Evolutionary conservation across 2,113 vertebrate species (phyloP).

Genomic region (Thomomys bottae): DNA sequence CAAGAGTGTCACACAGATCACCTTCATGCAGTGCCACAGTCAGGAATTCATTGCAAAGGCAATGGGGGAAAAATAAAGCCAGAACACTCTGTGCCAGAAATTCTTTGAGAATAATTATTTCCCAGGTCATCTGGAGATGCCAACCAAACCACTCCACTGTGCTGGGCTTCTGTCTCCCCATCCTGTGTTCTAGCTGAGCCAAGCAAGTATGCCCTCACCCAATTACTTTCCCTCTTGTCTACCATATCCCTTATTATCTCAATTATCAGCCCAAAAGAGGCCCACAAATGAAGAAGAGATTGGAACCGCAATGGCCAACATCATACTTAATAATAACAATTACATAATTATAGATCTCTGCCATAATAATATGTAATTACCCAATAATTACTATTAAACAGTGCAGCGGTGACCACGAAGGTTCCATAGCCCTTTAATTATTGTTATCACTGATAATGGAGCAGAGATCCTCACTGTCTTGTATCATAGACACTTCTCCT

Average conservation of each 20-base stretch:
- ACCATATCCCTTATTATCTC: slow-evolving; percentile 53
- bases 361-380: slow-evolving; percentile 79
- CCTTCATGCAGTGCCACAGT: not conserved
- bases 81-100: slow-evolving; percentile 39
- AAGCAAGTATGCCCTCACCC: slow-evolving; percentile 41
- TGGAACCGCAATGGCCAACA: slow-evolving; percentile 67
- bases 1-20: not conserved
- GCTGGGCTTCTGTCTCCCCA: not conserved
- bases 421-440: slow-evolving; percentile 77
- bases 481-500: not conserved
- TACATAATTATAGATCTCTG: slow-evolving; percentile 75
- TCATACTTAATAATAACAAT: slow-evolving; percentile 77
- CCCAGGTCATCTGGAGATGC: not conserved
- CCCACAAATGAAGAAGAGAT: slow-evolving; percentile 60
- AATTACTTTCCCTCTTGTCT: slow-evolving; percentile 60
- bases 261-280: slow-evolving; percentile 51
- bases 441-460: slow-evolving; percentile 68
- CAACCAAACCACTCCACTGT: not conserved
- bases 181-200: slow-evolving; percentile 20
- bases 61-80: not conserved
- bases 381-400: slow-evolving; percentile 79
- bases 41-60: slow-evolving; percentile 15
- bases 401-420: slow-evolving; percentile 63
- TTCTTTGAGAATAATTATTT: slow-evolving; percentile 43
- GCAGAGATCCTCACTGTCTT: slow-evolving; percentile 8